A percentile compares a stretch with the other conserved stretches of the same genome.
These are phyloP conservation scores for Lasioglossum leucozonium DNA, from an alignment of 2,888 invertebrate species.

Conservation along the genomic window DNA sequence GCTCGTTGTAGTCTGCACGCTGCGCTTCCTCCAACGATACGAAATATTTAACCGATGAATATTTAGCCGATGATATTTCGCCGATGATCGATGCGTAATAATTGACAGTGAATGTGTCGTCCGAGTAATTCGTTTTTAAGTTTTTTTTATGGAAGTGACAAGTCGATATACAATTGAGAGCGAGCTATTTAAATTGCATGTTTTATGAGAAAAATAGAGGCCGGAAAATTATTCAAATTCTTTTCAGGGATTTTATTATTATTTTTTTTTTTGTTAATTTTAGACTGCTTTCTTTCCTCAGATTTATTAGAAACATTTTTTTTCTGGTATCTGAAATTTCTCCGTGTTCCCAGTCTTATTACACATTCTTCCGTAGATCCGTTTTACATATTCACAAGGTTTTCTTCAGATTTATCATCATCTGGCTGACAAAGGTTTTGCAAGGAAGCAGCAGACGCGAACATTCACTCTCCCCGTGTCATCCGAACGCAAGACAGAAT, in stretches of 20 bases:
- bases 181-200: too few relatives aligned
- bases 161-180: background rate
- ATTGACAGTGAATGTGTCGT: too few relatives aligned
- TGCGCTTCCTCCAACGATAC: background rate
- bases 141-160: background rate
- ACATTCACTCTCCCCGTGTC: constrained; percentile 5
- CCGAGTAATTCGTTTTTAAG: background rate
- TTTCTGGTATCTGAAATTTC: background rate
- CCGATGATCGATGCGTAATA: background rate
- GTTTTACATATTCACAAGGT: constrained; percentile 2
- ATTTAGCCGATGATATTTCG: too few relatives aligned
- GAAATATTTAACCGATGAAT: background rate
- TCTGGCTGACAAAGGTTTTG: background rate
- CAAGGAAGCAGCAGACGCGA: background rate
- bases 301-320: background rate
- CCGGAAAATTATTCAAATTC: background rate
- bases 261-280: too few relatives aligned
- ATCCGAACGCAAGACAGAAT: constrained; percentile 16
- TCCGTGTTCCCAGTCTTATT: background rate
- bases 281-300: background rate
- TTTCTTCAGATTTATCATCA: constrained; percentile 16
- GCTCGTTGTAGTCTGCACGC: background rate
- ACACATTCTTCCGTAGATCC: background rate
- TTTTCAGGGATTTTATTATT: too few relatives aligned
- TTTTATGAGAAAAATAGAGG: too few relatives aligned